phyloP scores from a whole-genome alignment of 1,140 invertebrate species.

The Dendrolimus kikuchii region DNA sequence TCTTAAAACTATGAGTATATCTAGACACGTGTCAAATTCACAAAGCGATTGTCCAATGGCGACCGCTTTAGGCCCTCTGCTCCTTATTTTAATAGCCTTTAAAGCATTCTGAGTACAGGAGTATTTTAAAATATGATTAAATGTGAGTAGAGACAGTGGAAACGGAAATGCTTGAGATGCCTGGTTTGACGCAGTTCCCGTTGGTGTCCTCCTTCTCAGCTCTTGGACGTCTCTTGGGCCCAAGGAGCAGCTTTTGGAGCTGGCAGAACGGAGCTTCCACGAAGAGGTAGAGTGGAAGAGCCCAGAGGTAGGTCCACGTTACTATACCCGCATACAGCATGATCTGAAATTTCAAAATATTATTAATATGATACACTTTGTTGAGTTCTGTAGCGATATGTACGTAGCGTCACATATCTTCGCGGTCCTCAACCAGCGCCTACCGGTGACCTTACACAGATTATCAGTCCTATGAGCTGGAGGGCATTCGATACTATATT shows the following conservation, averaged over 20 bases:
- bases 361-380: background rate
- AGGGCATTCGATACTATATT: too few relatives aligned
- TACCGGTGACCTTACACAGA: too few relatives aligned
- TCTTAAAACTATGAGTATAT: too few relatives aligned
- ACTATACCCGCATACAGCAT: slow-evolving; percentile 61
- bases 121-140: slow-evolving; percentile 27
- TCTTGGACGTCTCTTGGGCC: slow-evolving; percentile 32
- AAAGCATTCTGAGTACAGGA: too few relatives aligned
- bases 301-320: slow-evolving; percentile 38
- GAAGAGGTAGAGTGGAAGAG: slow-evolving; percentile 49
- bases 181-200: slow-evolving; percentile 43
- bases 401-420: too few relatives aligned
- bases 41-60: too few relatives aligned
- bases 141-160: slow-evolving; percentile 63
- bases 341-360: slow-evolving; percentile 29
- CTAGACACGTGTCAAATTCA: too few relatives aligned
- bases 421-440: too few relatives aligned
- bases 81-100: too few relatives aligned
- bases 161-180: slow-evolving; percentile 51
- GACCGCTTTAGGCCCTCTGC: too few relatives aligned
- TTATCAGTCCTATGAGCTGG: too few relatives aligned
- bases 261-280: slow-evolving; percentile 57
- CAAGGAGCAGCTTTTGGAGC: slow-evolving; percentile 51
- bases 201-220: slow-evolving; percentile 28
- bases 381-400: too few relatives aligned